Evolutionary conservation across 2,797 vertebrate genomes (phyloP), one percentile per base, ranked within the genome.

Genomic region (Brachymystax lenok): DNA sequence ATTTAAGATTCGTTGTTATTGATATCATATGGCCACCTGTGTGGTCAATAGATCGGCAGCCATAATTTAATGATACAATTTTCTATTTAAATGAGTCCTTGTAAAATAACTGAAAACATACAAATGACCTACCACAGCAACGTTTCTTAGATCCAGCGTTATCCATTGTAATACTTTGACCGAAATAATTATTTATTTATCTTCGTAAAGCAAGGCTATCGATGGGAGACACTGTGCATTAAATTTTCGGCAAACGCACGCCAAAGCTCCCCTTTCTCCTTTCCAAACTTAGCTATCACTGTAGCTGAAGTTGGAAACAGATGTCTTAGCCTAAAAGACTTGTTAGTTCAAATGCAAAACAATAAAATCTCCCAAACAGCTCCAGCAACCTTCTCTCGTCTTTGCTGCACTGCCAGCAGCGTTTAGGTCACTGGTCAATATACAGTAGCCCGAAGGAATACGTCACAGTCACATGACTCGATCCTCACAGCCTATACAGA

Each of bases 281-380:
- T 87, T 96, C 96, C 97, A 93, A 95, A 98, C 97, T 98, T 99
- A 99, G 97, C 97, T 93, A 99, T 84, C 97, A 99, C 97, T 99
- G 97, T 99, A 97, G 97, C 97, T 99, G 97, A 99, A 98, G 97
- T 97, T 79, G 96, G 97, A 97, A 96, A 97, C 95, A 90, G 87
- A 94, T 63, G 6, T 59, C 77, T 61, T 91, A 50, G 4, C 13
- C 77, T 19, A 17, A 71, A 76, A 10, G 73, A 69, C 69, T 50
- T 80, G 73, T 73, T 35, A 46, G 63, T 63, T 6, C 40, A 71
- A 82, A 80, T 27, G 69, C 28, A 75, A 76, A 69, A 75, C 61
- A 30, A 82, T 54, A 12, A 33, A 1, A 28, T 2, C 1, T 0
- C 4, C 3, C 0, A 76, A 59, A 5, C 35, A 0, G 72, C 73